A percentile compares a stretch with the other conserved stretches of the same genome.
Evolutionary conservation across 1,140 invertebrate species (phyloP).

Genomic region (Leptinotarsa defecta): DNA sequence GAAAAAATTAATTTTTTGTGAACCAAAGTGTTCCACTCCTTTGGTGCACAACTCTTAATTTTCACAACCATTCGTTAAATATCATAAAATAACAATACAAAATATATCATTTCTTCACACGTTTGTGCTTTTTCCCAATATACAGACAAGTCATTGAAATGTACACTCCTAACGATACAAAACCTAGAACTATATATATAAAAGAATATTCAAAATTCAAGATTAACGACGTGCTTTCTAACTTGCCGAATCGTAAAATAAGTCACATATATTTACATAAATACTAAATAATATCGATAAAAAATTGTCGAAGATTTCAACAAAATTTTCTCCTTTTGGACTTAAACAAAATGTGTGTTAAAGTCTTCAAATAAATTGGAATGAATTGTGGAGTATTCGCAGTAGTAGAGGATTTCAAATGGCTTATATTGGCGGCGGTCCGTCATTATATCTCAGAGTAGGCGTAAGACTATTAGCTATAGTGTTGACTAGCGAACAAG

Average conservation of each 20-base stretch:
- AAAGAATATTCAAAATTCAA: background rate
- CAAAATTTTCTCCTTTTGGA: too few relatives aligned
- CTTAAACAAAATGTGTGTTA: slow-evolving; percentile 2
- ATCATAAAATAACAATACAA: slow-evolving; percentile 51
- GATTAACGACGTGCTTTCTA: slow-evolving; percentile 18
- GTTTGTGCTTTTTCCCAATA: slow-evolving; percentile 50
- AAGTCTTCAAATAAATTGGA: slow-evolving; percentile 40
- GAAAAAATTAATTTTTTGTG: slow-evolving; percentile 33
- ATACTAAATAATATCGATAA: slow-evolving; percentile 29
- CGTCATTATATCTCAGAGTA: slow-evolving; percentile 84
- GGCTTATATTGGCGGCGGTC: slow-evolving; percentile 76
- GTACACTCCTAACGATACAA: slow-evolving; percentile 27
- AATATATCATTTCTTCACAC: slow-evolving; percentile 46
- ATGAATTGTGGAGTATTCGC: slow-evolving; percentile 42
- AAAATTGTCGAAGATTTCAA: background rate
- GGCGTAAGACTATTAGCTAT: slow-evolving; percentile 81
- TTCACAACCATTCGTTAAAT: slow-evolving; percentile 46
- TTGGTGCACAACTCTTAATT: slow-evolving; percentile 38
- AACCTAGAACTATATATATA: slow-evolving; percentile 23
- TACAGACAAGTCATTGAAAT: slow-evolving; percentile 44
- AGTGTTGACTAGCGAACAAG: slow-evolving; percentile 80
- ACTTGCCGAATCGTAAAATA: slow-evolving; percentile 35
- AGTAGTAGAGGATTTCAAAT: slow-evolving; percentile 1
- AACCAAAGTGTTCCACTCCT: slow-evolving; percentile 49
- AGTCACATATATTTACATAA: slow-evolving; percentile 38